A percentile compares a stretch with the other conserved stretches of the same genome.
phyloP scores from a whole-genome alignment of 2,113 vertebrate species.

The Zapornia atra region DNA sequence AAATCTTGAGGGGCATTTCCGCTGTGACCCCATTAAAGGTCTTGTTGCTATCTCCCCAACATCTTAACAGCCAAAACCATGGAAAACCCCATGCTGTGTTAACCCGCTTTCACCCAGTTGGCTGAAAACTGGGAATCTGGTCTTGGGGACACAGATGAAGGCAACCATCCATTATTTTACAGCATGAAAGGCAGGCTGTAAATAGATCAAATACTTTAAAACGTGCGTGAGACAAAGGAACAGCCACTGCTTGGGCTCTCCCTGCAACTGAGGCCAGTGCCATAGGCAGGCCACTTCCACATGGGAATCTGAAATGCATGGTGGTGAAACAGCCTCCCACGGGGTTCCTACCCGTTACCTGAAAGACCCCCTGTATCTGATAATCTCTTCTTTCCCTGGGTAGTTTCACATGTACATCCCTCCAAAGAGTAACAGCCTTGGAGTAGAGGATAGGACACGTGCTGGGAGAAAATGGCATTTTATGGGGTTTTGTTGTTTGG shows the following conservation, averaged over 20 bases:
- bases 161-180: rapidly evolving
- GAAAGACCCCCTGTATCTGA: not conserved
- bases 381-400: not conserved
- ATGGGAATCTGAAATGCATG: not conserved
- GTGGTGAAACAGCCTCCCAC: not conserved
- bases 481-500: not conserved
- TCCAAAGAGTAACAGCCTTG: not conserved
- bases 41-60: rapidly evolving
- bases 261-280: not conserved
- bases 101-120: rapidly evolving
- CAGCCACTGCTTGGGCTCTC: not conserved
- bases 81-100: rapidly evolving
- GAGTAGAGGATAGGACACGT: not conserved
- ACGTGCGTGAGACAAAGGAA: not conserved
- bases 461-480: not conserved
- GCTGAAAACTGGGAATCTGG: not conserved
- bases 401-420: not conserved
- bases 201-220: not conserved
- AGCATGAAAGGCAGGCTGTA: not conserved
- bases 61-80: not conserved
- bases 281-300: rapidly evolving
- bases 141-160: not conserved
- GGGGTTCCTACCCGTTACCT: not conserved
- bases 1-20: not conserved
- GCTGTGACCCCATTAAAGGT: rapidly evolving